Evolutionary conservation across 2,113 vertebrate species (phyloP).

Genomic region (Aepyceros melampus): DNA sequence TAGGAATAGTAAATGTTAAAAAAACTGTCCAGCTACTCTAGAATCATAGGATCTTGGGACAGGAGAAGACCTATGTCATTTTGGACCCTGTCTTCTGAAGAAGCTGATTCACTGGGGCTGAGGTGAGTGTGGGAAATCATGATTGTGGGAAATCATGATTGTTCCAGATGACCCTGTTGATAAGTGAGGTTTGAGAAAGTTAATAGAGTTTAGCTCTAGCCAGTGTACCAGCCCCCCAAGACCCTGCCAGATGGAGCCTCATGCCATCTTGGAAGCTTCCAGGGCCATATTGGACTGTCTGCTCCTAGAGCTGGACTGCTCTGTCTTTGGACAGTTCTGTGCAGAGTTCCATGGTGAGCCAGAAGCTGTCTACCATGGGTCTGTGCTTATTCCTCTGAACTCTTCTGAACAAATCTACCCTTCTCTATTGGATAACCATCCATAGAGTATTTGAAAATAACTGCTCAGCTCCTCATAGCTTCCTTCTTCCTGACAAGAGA

Average conservation of each 20-base stretch:
- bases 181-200: not conserved
- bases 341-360: not conserved
- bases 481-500: not conserved
- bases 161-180: not conserved
- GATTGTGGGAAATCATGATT: not conserved
- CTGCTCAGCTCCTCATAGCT: too few relatives aligned
- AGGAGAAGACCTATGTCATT: not conserved
- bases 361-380: not conserved
- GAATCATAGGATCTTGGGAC: not conserved
- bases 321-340: not conserved
- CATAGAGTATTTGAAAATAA: not conserved
- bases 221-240: not conserved
- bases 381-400: not conserved
- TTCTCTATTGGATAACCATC: not conserved
- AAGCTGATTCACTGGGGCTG: not conserved
- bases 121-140: not conserved
- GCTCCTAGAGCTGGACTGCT: fast-evolving
- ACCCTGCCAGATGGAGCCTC: not conserved
- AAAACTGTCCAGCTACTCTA: not conserved
- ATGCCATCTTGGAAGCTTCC: not conserved
- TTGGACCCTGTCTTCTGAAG: not conserved
- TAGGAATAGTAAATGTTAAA: not conserved
- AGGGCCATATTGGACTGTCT: fast-evolving
- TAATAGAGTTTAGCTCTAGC: not conserved
- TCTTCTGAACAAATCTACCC: not conserved